Percentiles rank a stretch among this genome's conserved stretches.
Evolutionary conservation across 2,113 vertebrate species (phyloP).

Genomic region (Noctilio leporinus): DNA sequence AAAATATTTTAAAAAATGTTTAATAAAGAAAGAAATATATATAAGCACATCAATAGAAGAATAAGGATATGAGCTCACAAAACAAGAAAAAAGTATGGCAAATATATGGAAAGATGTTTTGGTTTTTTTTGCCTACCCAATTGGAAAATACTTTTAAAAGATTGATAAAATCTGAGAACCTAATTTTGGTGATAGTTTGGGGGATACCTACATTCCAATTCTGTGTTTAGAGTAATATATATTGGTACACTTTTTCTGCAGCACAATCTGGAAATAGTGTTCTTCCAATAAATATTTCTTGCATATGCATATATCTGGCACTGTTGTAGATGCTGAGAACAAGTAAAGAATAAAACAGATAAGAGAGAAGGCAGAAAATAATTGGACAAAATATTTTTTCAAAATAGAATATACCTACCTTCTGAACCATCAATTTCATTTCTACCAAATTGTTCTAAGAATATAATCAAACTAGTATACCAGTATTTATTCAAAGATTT

Average conservation of each 20-base stretch:
- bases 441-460: conserved; percentile 23
- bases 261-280: background rate
- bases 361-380: background rate
- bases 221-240: background rate
- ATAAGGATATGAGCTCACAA: background rate
- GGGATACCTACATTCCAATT: background rate
- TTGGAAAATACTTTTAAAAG: conserved; percentile 5
- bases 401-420: background rate
- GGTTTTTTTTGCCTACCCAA: background rate
- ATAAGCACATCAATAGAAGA: background rate
- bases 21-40: too few relatives aligned
- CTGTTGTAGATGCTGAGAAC: background rate
- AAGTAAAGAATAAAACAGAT: background rate
- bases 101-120: background rate
- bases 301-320: background rate
- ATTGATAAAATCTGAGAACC: background rate
- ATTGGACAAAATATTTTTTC: background rate
- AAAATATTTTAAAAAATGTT: too few relatives aligned
- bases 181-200: background rate
- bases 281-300: background rate
- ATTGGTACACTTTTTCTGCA: background rate
- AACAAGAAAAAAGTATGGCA: background rate
- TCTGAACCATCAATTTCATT: background rate
- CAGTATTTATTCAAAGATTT: background rate
- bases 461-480: background rate